These are phyloP conservation scores for Habroteleia sp. DNA, from an alignment of 2,888 invertebrate genomes.

Conservation along the genomic window DNA sequence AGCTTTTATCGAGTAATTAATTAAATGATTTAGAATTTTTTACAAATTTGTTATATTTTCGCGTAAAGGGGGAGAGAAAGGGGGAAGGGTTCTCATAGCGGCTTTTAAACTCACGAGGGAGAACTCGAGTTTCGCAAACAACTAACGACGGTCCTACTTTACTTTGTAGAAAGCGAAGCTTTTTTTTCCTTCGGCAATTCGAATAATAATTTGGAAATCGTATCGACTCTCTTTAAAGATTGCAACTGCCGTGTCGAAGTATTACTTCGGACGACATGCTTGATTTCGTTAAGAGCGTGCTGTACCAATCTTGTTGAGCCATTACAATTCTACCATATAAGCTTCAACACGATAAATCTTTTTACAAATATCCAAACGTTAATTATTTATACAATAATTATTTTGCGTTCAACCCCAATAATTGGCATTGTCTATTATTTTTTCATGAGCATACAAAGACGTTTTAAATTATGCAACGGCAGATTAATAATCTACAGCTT, in stretches of 20 bases:
- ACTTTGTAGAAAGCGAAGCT: constrained; percentile 63
- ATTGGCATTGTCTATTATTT: no score
- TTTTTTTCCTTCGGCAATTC: constrained; percentile 58
- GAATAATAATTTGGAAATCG: constrained; percentile 66
- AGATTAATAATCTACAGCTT: constrained; percentile 3
- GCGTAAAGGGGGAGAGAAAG: no score
- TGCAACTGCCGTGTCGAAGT: constrained; percentile 64
- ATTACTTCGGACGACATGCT: constrained; percentile 59
- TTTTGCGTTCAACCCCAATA: no score
- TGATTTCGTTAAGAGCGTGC: constrained; percentile 61
- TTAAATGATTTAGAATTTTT: no score
- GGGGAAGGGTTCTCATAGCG: constrained; percentile 36
- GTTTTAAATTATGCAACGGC: no score
- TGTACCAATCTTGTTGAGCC: constrained; percentile 60
- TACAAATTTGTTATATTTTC: no score
- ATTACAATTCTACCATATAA: constrained; percentile 51
- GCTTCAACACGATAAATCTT: constrained; percentile 45
- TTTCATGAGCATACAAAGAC: no score
- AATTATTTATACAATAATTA: neutral
- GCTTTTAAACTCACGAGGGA: constrained; percentile 43
- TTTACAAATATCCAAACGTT: constrained; percentile 21
- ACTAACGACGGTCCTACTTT: constrained; percentile 56
- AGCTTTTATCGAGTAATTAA: no score
- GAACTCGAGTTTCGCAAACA: constrained; percentile 59
- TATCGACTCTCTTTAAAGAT: constrained; percentile 60